A percentile compares a stretch with the other conserved stretches of the same genome.
phyloP scores from a whole-genome alignment of 2,888 invertebrate species.

The Brenthis daphne region DNA sequence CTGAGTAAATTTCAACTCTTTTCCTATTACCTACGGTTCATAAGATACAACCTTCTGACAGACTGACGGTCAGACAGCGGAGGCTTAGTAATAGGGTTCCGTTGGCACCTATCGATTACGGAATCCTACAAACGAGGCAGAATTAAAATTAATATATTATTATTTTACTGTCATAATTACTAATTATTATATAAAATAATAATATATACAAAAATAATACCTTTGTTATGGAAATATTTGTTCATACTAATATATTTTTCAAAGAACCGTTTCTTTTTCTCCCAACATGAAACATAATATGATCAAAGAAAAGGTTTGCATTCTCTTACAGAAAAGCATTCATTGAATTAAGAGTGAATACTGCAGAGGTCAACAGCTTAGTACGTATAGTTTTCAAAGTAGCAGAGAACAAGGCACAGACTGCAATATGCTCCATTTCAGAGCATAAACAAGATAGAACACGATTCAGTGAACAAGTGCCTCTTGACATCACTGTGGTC shows the following conservation, averaged over 20 bases:
- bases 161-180: no score
- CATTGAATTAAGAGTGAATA: constrained; percentile 26
- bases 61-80: no score
- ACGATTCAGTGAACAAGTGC: constrained; percentile 61
- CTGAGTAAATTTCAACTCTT: no score
- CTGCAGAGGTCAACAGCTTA: constrained; percentile 31
- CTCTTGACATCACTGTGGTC: constrained; percentile 61
- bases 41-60: no score
- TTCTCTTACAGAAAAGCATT: constrained; percentile 10
- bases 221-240: no score
- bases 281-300: constrained; percentile 9
- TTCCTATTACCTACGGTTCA: no score
- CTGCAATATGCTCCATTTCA: constrained; percentile 52
- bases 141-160: no score
- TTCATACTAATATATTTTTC: neutral
- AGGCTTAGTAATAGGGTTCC: no score
- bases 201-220: no score
- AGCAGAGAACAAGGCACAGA: constrained; percentile 44
- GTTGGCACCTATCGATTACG: no score
- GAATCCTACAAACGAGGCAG: no score
- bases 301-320: constrained; percentile 13
- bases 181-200: no score
- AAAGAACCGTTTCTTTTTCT: neutral
- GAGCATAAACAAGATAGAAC: constrained; percentile 68
- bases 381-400: constrained; percentile 38